Conservation (phyloP, 2,888 invertebrate genomes). For the Perizoma affinitatum region DNA sequence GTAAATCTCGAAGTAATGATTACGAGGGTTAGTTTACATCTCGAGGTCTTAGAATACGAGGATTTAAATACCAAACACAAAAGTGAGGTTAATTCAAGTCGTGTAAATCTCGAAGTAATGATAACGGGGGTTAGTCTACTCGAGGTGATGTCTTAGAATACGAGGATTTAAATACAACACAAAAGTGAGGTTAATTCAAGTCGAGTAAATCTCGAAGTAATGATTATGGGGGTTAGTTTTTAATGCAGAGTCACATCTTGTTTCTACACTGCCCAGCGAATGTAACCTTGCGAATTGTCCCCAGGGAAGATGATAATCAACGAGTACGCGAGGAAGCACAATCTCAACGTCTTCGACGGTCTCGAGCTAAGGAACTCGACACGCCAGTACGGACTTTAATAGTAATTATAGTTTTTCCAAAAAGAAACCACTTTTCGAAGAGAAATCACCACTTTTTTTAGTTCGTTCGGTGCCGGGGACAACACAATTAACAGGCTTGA, state of each 20-base stretch:
- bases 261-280: slow-evolving; percentile 39
- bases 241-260: background rate
- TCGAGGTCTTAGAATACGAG: too few relatives aligned
- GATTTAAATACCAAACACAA: too few relatives aligned
- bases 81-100: too few relatives aligned
- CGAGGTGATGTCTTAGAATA: too few relatives aligned
- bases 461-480: slow-evolving; percentile 11
- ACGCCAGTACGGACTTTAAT: slow-evolving; percentile 92
- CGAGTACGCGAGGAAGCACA: slow-evolving; percentile 90
- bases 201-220: too few relatives aligned
- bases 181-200: background rate
- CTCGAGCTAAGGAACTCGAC: slow-evolving; percentile 89
- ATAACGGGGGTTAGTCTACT: too few relatives aligned
- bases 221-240: too few relatives aligned
- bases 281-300: slow-evolving; percentile 65
- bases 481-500: slow-evolving; percentile 4
- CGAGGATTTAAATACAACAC: background rate
- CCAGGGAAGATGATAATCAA: slow-evolving; percentile 89
- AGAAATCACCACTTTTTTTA: slow-evolving; percentile 9
- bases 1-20: too few relatives aligned
- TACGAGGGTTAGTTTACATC: too few relatives aligned
- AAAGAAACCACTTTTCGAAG: slow-evolving; percentile 38
- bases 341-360: slow-evolving; percentile 90
- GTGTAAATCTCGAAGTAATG: too few relatives aligned
- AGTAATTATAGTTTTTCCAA: slow-evolving; percentile 79